phyloP scores from a whole-genome alignment of 1,140 invertebrate genomes.

The Diachasmimorpha longicaudata region DNA sequence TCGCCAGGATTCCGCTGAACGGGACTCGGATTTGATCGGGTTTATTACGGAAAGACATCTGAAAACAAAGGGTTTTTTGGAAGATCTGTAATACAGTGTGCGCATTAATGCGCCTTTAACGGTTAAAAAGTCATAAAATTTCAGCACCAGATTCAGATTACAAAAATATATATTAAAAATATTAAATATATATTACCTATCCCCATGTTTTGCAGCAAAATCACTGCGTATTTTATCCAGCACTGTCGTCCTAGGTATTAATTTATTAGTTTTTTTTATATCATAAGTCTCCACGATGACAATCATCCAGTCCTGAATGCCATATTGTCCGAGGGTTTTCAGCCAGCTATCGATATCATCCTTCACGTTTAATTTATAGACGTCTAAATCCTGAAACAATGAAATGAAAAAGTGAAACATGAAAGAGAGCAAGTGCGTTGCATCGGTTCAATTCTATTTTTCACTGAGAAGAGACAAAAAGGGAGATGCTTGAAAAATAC shows the following conservation, averaged over 20 bases:
- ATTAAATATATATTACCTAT: conserved; percentile 70
- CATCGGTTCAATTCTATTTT: too few species aligned
- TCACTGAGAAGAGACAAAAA: too few species aligned
- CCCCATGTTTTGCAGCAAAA: conserved; percentile 88
- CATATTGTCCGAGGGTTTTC: conserved; percentile 74
- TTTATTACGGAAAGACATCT: conserved; percentile 91
- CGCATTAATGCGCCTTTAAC: too few species aligned
- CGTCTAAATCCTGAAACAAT: conserved; percentile 74
- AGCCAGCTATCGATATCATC: conserved; percentile 92
- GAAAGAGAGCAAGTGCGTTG: too few species aligned
- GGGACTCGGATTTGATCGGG: conserved; percentile 86
- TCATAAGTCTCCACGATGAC: conserved; percentile 92
- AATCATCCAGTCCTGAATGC: conserved; percentile 92
- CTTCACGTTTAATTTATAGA: conserved; percentile 83
- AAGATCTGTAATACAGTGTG: too few species aligned
- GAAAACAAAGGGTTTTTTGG: neutral
- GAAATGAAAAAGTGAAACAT: too few species aligned
- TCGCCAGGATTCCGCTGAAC: conserved; percentile 88
- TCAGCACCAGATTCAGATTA: too few species aligned
- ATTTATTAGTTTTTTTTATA: conserved; percentile 88
- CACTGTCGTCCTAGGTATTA: conserved; percentile 90
- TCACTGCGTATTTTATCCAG: conserved; percentile 93
- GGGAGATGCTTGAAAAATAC: too few species aligned
- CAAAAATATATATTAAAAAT: too few species aligned
- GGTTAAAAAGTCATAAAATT: too few species aligned